Percentiles rank a stretch among this genome's conserved stretches.
Conservation (phyloP, 2,797 vertebrate genomes). For the Hemitrygon akajei region DNA sequence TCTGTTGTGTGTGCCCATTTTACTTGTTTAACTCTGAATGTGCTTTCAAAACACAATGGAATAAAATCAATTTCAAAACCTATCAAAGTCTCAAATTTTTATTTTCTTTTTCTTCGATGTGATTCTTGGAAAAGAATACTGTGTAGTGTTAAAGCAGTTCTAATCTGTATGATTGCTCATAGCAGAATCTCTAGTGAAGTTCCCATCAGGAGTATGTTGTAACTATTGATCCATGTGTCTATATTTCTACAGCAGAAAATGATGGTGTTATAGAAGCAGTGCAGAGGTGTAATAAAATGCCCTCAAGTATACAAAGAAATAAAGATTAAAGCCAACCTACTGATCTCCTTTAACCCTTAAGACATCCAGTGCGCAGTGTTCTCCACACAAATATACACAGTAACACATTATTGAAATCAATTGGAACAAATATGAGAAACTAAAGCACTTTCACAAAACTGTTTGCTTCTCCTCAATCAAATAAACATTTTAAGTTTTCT, state of each 20-base stretch:
- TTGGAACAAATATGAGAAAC: constrained; percentile 8
- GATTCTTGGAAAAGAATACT: constrained; percentile 25
- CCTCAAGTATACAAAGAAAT: constrained; percentile 67
- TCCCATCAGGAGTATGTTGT: constrained; percentile 66
- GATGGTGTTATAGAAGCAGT: constrained; percentile 67
- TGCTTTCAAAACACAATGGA: constrained; percentile 27
- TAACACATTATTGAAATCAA: background rate
- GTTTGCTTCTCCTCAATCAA: constrained; percentile 1
- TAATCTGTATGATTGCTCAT: constrained; percentile 35
- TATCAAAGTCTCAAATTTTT: background rate
- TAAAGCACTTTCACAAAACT: background rate
- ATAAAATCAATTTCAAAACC: constrained; percentile 36
- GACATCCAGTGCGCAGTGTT: constrained; percentile 55
- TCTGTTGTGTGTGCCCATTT: constrained; percentile 1
- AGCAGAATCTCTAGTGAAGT: constrained; percentile 49
- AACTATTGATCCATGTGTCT: constrained; percentile 74
- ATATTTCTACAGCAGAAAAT: constrained; percentile 77
- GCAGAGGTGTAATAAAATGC: constrained; percentile 64
- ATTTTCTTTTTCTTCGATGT: constrained; percentile 6
- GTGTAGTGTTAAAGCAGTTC: constrained; percentile 33
- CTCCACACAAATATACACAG: background rate
- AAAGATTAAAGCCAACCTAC: constrained; percentile 66
- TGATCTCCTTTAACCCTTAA: constrained; percentile 60
- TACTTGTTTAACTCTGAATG: constrained; percentile 19
- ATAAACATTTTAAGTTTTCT: background rate